Percentiles rank a stretch among this genome's conserved stretches.
These are phyloP conservation scores for Parnassius mnemosyne DNA, from an alignment of 2,888 invertebrate species.

Conservation along the genomic window DNA sequence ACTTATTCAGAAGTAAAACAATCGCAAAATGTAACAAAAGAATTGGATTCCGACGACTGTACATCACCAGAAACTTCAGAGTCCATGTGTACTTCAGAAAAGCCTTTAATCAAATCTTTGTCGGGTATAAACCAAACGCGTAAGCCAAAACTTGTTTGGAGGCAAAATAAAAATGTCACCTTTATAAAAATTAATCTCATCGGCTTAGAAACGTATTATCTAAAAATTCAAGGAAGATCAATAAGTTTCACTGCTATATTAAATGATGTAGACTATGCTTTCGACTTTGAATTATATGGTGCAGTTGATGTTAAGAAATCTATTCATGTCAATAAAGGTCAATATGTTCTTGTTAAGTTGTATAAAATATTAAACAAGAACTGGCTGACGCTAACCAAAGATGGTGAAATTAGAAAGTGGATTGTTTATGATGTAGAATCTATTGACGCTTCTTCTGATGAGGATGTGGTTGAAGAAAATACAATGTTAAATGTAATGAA, in stretches of 20 bases:
- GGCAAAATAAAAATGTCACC: slow-evolving; percentile 51
- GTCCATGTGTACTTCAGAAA: slow-evolving; percentile 17
- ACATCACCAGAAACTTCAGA: slow-evolving; percentile 34
- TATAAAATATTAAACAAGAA: slow-evolving; percentile 49
- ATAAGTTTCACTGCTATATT: slow-evolving; percentile 49
- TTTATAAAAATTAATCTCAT: slow-evolving; percentile 59
- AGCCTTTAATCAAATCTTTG: slow-evolving; percentile 25
- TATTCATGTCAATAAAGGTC: slow-evolving; percentile 56
- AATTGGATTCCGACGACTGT: slow-evolving; percentile 48
- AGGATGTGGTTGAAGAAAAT: slow-evolving; percentile 41
- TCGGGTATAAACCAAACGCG: slow-evolving; percentile 33
- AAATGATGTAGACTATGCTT: slow-evolving; percentile 52
- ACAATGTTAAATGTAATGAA: slow-evolving; percentile 37
- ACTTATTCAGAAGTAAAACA: slow-evolving; percentile 15
- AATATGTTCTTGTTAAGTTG: slow-evolving; percentile 58
- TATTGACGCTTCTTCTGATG: slow-evolving; percentile 58
- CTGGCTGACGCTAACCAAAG: slow-evolving; percentile 58
- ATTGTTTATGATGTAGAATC: slow-evolving; percentile 61
- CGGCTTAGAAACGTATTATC: slow-evolving; percentile 52
- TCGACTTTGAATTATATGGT: slow-evolving; percentile 64
- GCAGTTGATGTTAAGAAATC: slow-evolving; percentile 45
- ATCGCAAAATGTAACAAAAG: slow-evolving; percentile 25
- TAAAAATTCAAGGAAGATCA: slow-evolving; percentile 46
- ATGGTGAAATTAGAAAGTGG: slow-evolving; percentile 50
- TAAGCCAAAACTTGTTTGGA: slow-evolving; percentile 62